Evolutionary conservation across 2,888 invertebrate genomes (phyloP).

Genomic region (Entomobrya proxima): DNA sequence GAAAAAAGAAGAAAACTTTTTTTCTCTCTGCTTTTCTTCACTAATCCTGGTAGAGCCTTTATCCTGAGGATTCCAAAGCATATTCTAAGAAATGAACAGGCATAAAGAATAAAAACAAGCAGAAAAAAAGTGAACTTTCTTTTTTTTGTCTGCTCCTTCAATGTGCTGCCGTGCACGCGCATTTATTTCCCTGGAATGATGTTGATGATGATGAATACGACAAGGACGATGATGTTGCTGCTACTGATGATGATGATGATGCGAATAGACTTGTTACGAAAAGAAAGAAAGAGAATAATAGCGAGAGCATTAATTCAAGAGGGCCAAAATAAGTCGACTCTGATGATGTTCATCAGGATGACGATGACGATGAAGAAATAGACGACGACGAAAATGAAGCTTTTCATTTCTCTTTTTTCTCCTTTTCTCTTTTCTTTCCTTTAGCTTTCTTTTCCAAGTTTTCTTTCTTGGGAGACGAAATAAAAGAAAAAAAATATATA

Average conservation of each 20-base stretch:
- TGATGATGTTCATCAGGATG: constrained; percentile 23
- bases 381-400: constrained; percentile 33
- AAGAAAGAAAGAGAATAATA: constrained; percentile 35
- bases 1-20: constrained; percentile 4
- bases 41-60: constrained; percentile 29
- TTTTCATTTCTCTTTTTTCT: constrained; percentile 46
- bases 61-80: constrained; percentile 13
- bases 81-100: constrained; percentile 22
- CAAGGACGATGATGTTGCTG: constrained; percentile 9
- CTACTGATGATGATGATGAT: constrained; percentile 33
- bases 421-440: constrained; percentile 36
- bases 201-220: neutral
- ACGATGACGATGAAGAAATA: constrained; percentile 38
- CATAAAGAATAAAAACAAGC: constrained; percentile 9
- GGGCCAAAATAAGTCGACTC: constrained; percentile 54
- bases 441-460: constrained; percentile 42
- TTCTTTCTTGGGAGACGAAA: constrained; percentile 24
- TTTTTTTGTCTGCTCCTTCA: neutral
- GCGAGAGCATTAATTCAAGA: constrained; percentile 55
- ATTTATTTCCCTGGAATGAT: constrained; percentile 34
- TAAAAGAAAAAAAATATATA: constrained; percentile 25
- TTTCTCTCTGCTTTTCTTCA: neutral
- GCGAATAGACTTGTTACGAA: constrained; percentile 27
- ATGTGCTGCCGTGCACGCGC: constrained; percentile 19
- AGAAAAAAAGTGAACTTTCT: constrained; percentile 42